Percentiles rank a stretch among this genome's conserved stretches.
Evolutionary conservation across 2,113 vertebrate species (phyloP).

Genomic region (Addax nasomaculatus): DNA sequence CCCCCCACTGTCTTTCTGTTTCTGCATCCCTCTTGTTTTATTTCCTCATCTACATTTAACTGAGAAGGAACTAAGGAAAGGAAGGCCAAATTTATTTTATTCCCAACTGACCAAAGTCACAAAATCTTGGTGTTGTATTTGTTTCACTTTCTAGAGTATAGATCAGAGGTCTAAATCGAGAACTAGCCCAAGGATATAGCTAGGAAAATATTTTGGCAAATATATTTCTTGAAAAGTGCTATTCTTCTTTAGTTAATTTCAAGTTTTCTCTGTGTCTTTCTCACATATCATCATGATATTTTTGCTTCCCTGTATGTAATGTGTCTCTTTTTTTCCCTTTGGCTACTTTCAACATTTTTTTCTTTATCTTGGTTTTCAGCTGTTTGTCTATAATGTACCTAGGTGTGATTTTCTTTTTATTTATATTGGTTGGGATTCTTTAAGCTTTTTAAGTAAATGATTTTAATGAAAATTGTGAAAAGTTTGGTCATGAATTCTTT

Average conservation of each 20-base stretch:
- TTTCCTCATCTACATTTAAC: conserved; percentile 36
- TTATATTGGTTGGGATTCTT: neutral
- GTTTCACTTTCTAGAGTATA: neutral
- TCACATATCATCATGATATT: neutral
- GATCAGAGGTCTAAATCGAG: neutral
- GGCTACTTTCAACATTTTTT: neutral
- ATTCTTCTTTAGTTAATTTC: neutral
- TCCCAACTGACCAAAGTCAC: neutral
- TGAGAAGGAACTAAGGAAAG: neutral
- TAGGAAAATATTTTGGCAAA: neutral
- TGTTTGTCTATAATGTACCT: neutral
- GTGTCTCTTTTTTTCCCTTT: neutral
- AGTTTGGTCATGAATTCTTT: neutral
- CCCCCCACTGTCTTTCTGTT: neutral
- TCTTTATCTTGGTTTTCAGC: neutral
- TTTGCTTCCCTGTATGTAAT: neutral
- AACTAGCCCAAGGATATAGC: neutral
- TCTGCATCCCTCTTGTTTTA: neutral
- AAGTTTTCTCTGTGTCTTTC: neutral
- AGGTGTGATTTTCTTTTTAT: neutral
- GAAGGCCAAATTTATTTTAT: conserved; percentile 9
- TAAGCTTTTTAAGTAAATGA: neutral
- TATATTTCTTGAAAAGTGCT: neutral
- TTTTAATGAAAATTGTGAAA: neutral
- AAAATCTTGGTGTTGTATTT: conserved; percentile 1